Percentiles rank a stretch among this genome's conserved stretches.
These are phyloP conservation scores for Phalacrocorax aristotelis DNA, from an alignment of 2,113 vertebrate genomes.

Conservation along the genomic window DNA sequence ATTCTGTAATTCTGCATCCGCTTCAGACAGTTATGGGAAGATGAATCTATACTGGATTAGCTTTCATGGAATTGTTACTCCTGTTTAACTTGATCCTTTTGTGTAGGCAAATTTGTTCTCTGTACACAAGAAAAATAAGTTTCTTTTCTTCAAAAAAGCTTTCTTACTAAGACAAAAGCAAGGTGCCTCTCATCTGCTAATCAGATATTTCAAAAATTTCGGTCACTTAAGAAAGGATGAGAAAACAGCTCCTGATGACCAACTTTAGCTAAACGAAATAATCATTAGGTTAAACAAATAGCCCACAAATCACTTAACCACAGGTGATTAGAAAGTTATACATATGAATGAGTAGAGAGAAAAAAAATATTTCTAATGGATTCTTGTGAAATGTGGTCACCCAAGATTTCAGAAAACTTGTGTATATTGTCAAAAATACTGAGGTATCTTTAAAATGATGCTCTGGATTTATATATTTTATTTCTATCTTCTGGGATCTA, in stretches of 20 bases:
- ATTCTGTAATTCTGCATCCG: not conserved
- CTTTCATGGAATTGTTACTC: not conserved
- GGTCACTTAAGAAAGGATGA: not conserved
- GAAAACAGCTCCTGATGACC: not conserved
- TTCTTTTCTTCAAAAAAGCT: not conserved
- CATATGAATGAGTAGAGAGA: not conserved
- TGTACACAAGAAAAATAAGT: not conserved
- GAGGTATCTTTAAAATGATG: not conserved
- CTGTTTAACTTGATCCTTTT: not conserved
- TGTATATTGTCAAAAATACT: not conserved
- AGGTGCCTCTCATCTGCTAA: not conserved
- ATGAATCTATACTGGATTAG: not conserved
- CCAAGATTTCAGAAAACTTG: not conserved
- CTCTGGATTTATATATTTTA: not conserved
- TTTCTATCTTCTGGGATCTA: not conserved
- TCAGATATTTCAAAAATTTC: not conserved
- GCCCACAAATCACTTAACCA: not conserved
- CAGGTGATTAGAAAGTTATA: not conserved
- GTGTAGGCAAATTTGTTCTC: not conserved
- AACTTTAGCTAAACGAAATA: not conserved
- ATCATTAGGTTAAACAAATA: not conserved
- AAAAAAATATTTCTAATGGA: not conserved
- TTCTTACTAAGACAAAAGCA: not conserved
- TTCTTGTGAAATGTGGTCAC: not conserved
- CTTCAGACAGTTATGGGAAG: not conserved